Conservation (phyloP, 2,888 invertebrate species). For the Polydesmus complanatus region DNA sequence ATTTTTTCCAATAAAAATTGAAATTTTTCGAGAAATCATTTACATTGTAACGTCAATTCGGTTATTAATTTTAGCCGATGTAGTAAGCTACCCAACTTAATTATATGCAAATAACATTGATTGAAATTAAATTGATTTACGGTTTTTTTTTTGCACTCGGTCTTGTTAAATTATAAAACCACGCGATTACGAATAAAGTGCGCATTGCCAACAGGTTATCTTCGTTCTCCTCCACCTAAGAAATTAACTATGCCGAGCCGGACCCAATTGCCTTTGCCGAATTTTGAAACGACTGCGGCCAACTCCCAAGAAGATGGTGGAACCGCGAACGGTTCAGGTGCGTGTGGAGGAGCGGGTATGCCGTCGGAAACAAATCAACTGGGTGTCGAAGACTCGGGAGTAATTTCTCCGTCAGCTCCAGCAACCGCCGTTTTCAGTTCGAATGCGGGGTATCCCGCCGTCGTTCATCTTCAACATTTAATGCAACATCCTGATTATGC, state of each 20-base stretch:
- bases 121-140: too few relatives aligned
- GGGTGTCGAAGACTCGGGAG: slow-evolving; percentile 8
- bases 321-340: slow-evolving; percentile 10
- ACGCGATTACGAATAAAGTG: background rate
- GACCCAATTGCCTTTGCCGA: slow-evolving; percentile 31
- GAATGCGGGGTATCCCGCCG: slow-evolving; percentile 8
- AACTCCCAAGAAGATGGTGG: slow-evolving; percentile 13
- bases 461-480: slow-evolving; percentile 14
- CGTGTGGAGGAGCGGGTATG: slow-evolving; percentile 16
- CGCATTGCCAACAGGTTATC: too few relatives aligned
- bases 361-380: slow-evolving; percentile 17
- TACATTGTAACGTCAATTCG: too few relatives aligned
- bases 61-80: too few relatives aligned
- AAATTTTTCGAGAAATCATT: too few relatives aligned
- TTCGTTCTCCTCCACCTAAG: too few relatives aligned
- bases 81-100: too few relatives aligned
- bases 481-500: slow-evolving; percentile 38
- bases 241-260: slow-evolving; percentile 32
- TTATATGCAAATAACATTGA: too few relatives aligned
- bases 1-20: too few relatives aligned
- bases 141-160: too few relatives aligned
- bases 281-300: slow-evolving; percentile 18
- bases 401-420: background rate
- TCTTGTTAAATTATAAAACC: too few relatives aligned
- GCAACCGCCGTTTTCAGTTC: background rate